Evolutionary conservation across 2,888 invertebrate genomes (phyloP), one percentile per base, ranked within the genome.

Genomic region (Mythimna vitellina): DNA sequence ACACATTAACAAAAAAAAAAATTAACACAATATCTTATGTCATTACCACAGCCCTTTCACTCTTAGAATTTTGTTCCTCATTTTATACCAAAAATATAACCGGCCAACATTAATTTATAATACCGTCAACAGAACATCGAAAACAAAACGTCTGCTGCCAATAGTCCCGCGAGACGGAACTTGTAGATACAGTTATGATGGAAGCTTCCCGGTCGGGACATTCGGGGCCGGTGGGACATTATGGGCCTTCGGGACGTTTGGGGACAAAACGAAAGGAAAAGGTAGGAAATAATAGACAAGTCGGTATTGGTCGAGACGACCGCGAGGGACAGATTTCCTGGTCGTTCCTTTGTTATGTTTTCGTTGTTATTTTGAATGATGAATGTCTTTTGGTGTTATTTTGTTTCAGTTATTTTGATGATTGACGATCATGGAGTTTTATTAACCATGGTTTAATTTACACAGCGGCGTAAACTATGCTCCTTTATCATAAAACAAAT

Each of bases 121-220:
- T 60, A 71, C 62, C 12, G 63, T 69, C 65, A n/a, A 25, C 42
- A 42, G 62, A 64, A 75, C 51, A 65, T 25, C 57, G 71, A 77
- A 72, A 75, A 75, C 72, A 66, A 49, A 58, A 64, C 35, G 46
- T 67, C n/a, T n/a, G 56, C 56, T 61, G 61, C 51, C 78, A 73
- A 73, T 53, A 53, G 61, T 75, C 77, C 70, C 73, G 22, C 17
- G 78, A 66, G 73, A 70, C 61, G 67, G 73, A 77, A 82, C 75
- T 77, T 54, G 35, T 66, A 62, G 67, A 80, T 72, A 76, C 76
- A 73, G 68, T 76, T 76, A 80, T 78, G 82, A 77, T 70, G 57
- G 70, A 73, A 84, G 56, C 49, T 25, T 49, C 35, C 42, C 76
- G 32, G 51, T 20, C 22, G 61, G 51, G 65, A 54, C 49, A 49